phyloP scores from a whole-genome alignment of 2,113 vertebrate genomes.

The Hiodon tergisus region DNA sequence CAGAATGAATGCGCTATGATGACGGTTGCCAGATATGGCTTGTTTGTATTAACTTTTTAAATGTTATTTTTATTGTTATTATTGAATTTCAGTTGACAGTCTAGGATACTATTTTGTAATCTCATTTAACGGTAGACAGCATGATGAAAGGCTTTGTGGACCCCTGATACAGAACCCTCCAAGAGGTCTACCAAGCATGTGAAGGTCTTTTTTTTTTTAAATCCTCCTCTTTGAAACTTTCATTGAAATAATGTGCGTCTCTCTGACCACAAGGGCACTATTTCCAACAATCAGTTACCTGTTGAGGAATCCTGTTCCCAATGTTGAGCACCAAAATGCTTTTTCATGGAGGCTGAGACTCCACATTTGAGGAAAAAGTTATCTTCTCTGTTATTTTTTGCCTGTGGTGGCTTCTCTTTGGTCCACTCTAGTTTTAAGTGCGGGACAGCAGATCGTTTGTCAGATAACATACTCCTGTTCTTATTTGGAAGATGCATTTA shows the following conservation, averaged over 20 bases:
- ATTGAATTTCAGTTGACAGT: conserved; percentile 1
- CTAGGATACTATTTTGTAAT: conserved; percentile 16
- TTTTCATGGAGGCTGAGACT: background rate
- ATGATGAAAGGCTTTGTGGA: background rate
- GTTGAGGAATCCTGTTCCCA: background rate
- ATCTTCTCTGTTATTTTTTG: too few relatives aligned
- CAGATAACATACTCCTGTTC: too few relatives aligned
- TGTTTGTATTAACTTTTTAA: background rate
- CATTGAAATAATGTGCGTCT: background rate
- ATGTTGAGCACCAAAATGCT: background rate
- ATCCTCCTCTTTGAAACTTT: background rate
- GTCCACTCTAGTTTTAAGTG: too few relatives aligned
- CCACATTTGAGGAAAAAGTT: background rate
- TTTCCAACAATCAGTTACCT: background rate
- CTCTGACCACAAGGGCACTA: background rate
- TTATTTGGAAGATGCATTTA: too few relatives aligned
- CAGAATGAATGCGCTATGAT: background rate
- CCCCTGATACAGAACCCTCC: background rate
- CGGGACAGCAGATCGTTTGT: too few relatives aligned
- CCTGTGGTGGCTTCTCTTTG: too few relatives aligned
- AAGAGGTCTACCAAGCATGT: background rate
- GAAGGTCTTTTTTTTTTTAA: background rate
- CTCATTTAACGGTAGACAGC: background rate
- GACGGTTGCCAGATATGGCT: background rate
- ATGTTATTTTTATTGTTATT: conserved; percentile 5